Percentiles rank a stretch among this genome's conserved stretches.
Conservation (phyloP, 2,888 invertebrate genomes). For the Synergus laeviventris region DNA sequence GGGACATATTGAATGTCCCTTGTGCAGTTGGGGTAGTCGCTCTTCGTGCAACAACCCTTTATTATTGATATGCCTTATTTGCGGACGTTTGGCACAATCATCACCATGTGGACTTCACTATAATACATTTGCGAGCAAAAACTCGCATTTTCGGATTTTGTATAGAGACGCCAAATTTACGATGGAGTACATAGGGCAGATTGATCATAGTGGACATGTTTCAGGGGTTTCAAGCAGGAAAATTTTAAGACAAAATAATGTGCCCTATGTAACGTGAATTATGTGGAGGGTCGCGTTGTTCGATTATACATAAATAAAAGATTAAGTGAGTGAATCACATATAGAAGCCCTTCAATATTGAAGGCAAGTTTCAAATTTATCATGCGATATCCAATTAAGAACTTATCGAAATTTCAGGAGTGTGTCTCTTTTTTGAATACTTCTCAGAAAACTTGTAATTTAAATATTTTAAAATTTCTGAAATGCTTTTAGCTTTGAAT, state of each 20-base stretch:
- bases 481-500: no score
- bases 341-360: not conserved
- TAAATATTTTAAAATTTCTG: no score
- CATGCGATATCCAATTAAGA: not conserved
- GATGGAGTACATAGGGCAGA: constrained; percentile 6
- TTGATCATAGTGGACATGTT: constrained; percentile 9
- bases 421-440: not conserved
- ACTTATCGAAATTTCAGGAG: not conserved
- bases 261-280: not conserved
- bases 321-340: not conserved
- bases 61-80: constrained; percentile 36
- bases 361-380: not conserved
- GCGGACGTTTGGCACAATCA: constrained; percentile 11
- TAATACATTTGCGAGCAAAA: constrained; percentile 18
- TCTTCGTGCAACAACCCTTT: not conserved
- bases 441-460: no score
- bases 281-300: not conserved
- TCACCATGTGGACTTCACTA: constrained; percentile 8
- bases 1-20: no score
- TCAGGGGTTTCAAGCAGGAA: not conserved
- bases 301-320: constrained; percentile 11
- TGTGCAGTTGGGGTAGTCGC: not conserved
- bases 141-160: constrained; percentile 37
- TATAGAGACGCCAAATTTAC: constrained; percentile 37
- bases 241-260: constrained; percentile 1